Base-by-base conservation (phyloP, 2,797 vertebrate species). In the Spinibarbus caldwelli region DNA sequence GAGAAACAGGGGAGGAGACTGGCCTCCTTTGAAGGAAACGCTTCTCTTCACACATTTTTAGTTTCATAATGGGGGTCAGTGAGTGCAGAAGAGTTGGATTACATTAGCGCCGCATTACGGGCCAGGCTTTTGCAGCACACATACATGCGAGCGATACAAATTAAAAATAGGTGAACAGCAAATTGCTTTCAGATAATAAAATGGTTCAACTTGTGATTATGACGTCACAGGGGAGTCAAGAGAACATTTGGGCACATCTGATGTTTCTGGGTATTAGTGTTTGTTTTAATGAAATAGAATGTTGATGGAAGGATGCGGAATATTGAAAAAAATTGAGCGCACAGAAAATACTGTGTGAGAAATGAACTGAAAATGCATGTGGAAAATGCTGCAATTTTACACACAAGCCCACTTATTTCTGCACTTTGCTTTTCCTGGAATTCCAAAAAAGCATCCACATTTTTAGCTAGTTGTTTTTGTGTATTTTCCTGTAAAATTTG, bases 171-270 rank as follows among this genome's bases (percentile, higher is more conserved):
- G 73, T 85, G 45, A 78, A 89, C 31, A 66, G 84, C 57, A 79
- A 83, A 85, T 67, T 83, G 83, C 76, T 85, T 84, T 89, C 57
- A 75, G 70, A 78, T 73, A 82, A 86, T 86, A 85, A 89, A 87
- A 78, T 72, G 72, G 81, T 67, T 80, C 57, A 78, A 68, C 29
- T 75, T 68, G 41, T 31, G 85, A 86, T 87, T 85, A 85, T 78
- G 80, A 85, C 36, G 82, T 77, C 82, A 84, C 38, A n/a, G 64
- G 36, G 45, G 66, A 79, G 82, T 62, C 52, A 84, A 84, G 21
- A 45, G 68, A 82, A 87, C 73, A 87, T 86, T 89, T 84, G 71
- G 64, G 64, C 70, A 29, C 43, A 77, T n/a, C 31, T 36, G 47
- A 59, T 85, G 67, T 84, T 75, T 57, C 54, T 75, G 59, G 77